Percentiles rank a stretch among this genome's conserved stretches.
phyloP scores from a whole-genome alignment of 2,888 invertebrate species.

The Drosophila borborema region DNA sequence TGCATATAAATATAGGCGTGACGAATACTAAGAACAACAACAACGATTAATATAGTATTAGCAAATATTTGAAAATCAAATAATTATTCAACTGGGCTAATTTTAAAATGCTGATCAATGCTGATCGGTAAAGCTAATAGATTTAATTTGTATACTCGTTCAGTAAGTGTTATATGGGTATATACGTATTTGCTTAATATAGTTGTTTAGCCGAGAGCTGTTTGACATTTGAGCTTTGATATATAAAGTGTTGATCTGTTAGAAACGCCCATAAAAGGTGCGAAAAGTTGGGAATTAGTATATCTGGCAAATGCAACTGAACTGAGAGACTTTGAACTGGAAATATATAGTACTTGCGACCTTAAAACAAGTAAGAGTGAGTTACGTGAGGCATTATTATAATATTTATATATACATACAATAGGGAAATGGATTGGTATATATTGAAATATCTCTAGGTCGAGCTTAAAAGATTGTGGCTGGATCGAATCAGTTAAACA shows the following conservation, averaged over 20 bases:
- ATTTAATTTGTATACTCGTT: background rate
- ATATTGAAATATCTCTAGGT: no score
- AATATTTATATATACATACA: no score
- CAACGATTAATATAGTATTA: conserved; percentile 25
- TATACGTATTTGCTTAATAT: background rate
- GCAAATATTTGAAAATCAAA: conserved; percentile 38
- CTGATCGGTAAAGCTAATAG: conserved; percentile 8
- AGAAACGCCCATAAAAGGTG: background rate
- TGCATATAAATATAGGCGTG: conserved; percentile 49
- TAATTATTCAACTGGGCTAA: conserved; percentile 71
- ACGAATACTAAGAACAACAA: conserved; percentile 34
- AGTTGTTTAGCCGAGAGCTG: background rate
- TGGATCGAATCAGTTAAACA: background rate
- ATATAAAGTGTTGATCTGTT: background rate
- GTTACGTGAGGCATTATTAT: no score
- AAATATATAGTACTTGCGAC: background rate
- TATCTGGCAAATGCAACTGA: no score
- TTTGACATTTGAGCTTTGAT: background rate
- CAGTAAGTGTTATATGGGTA: background rate
- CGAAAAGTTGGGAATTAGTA: background rate
- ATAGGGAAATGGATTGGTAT: no score
- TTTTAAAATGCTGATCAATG: conserved; percentile 68
- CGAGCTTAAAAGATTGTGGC: no score
- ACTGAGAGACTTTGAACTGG: background rate
- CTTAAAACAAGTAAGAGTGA: background rate